Evolutionary conservation across 2,797 vertebrate genomes (phyloP), one percentile per base, ranked within the genome.

Genomic region (Anguilla marmorata): DNA sequence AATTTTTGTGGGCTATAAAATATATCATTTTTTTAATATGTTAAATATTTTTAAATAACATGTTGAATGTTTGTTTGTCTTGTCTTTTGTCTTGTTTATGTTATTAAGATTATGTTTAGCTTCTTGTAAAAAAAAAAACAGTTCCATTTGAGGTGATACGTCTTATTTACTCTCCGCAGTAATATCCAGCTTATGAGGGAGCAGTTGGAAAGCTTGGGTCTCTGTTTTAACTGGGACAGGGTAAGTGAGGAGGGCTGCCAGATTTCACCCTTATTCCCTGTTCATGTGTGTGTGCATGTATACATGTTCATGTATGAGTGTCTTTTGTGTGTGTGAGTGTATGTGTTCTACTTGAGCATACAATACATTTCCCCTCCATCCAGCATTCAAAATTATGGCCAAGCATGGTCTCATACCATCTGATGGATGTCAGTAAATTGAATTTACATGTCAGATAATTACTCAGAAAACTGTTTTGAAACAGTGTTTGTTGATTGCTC

Each of bases 191-290:
- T 97, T 90, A 99, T 99, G 99, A 94, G 95, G 90, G 91, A 97
- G 86, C 99, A 99, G 94, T 96, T 99, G 83, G 96, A 98, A 90
- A 95, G 92, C 60, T 96, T 99, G 3, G 97, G 98, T 85, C 96
- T 99, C 84, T 98, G 97, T 92, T 99, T 99, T 94, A 98, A 96
- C 90, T 99, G 98, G 99, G 97, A 99, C 87, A 91, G 94, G 92
- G 96, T 97, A 92, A 95, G 96, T 94, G 84, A 56, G 16, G 30
- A 14, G 52, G 52, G n/a, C 24, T 60, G 84, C 37, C 6, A 58
- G 8, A 24, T 48, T 48, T 21, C 5, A 48, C 58, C 37, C 41
- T 63, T 66, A 41, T 48, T 6, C 79, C 30, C 85, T 63, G 16
- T 19, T 21, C 2, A 21, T 27, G 14, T 69, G n/a, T 69, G 19